These are phyloP conservation scores for Neodiprion fabricii DNA, from an alignment of 1,140 invertebrate genomes.

Conservation along the genomic window DNA sequence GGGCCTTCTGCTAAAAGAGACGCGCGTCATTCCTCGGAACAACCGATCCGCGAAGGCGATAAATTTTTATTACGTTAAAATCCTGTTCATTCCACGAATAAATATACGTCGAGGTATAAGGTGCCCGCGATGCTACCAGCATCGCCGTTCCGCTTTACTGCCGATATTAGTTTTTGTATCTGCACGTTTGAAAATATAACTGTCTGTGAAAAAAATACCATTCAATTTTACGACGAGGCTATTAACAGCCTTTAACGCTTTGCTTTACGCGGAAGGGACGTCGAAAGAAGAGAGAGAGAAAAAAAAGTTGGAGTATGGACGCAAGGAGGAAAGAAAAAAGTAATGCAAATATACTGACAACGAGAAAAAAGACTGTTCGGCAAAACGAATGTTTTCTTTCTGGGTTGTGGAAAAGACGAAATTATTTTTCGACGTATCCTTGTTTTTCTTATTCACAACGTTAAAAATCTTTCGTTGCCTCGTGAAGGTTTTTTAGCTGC, in stretches of 20 bases:
- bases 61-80: not conserved
- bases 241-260: not conserved
- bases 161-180: not conserved
- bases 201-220: not conserved
- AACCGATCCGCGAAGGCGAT: not conserved
- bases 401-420: no score
- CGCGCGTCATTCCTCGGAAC: not conserved
- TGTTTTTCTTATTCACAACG: no score
- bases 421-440: no score
- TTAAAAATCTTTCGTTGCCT: no score
- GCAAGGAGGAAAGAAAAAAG: not conserved
- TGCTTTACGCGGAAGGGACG: no score
- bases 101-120: not conserved
- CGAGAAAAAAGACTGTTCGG: no score
- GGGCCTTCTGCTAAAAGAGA: not conserved
- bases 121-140: not conserved
- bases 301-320: not conserved
- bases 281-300: not conserved
- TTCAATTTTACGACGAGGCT: not conserved
- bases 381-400: no score
- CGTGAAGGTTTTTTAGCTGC: no score
- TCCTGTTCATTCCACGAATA: not conserved
- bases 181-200: no score
- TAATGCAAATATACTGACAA: not conserved
- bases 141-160: not conserved